Base-by-base conservation (phyloP, 2,888 invertebrate species). In the Agonopterix alstromeriana region DNA sequence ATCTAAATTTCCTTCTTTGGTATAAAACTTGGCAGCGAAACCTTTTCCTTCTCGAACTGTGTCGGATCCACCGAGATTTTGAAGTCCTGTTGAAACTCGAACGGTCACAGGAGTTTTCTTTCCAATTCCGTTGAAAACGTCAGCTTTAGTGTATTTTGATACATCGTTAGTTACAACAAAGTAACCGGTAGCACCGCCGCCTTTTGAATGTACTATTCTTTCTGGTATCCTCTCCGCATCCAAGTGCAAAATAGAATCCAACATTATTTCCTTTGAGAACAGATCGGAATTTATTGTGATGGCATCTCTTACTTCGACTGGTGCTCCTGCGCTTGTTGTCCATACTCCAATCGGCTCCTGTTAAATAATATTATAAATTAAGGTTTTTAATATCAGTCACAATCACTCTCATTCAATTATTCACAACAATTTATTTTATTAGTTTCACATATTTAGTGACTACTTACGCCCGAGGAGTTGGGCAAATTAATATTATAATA, bases 161-260 rank as follows among this genome's bases (percentile, higher is more conserved):
- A 42, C 11, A 72, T 96, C 95, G 61, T 95, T 91, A 0, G 95
- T 95, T 2, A 95, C 93, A 77, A 95, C 94, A 60, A 96, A 95
- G 65, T 94, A 94, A 1, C 94, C 95, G 70, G 93, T 94, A 1
- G 95, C 95, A 10, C 94, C 97, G 40, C 94, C 94, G 52, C 97
- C 98, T 82, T 98, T 98, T 1, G 98, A 97, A 73, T 97, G 97
- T 1, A 96, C 97, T 0, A 97, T 94, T 59, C 98, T 90, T 72
- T 98, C 97, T 0, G 98, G 97, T 63, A 97, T 97, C 50, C 97
- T 91, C 76, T 98, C 97, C 17, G 95, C 89, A 69, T 92, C 92
- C 63, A 96, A 94, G 69, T 96, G 93, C 0, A 42, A 5, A 8
- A 47, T 35, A 9, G 10, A 8, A n/a, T 52, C 52, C 17, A 49